A percentile compares a stretch with the other conserved stretches of the same genome.
Conservation (phyloP, 2,888 invertebrate species). For the Philhelius pedissequus region DNA sequence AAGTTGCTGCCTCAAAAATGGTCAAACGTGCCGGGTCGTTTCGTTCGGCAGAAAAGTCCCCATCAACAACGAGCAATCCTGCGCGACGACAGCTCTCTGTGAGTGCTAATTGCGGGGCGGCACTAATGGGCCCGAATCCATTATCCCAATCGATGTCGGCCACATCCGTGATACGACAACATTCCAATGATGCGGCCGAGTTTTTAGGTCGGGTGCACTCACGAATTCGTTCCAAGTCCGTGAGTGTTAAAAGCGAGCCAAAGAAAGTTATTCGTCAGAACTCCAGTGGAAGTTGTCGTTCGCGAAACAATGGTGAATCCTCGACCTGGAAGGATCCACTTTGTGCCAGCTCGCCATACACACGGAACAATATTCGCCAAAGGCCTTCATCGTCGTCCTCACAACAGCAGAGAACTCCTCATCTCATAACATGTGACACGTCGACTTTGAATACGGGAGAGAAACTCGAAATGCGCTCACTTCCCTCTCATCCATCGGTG, state of each 20-base stretch:
- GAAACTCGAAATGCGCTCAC: conserved; percentile 72
- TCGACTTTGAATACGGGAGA: conserved; percentile 73
- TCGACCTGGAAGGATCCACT: conserved; percentile 71
- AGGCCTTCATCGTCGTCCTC: conserved; percentile 40
- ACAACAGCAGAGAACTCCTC: conserved; percentile 68
- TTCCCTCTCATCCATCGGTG: conserved; percentile 74
- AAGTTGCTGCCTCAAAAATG: conserved; percentile 85
- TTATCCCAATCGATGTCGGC: conserved; percentile 80
- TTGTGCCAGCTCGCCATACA: conserved; percentile 71
- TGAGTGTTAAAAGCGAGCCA: conserved; percentile 75
- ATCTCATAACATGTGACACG: conserved; percentile 76
- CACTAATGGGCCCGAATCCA: conserved; percentile 74
- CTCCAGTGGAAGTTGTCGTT: conserved; percentile 61
- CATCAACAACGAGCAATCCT: conserved; percentile 58
- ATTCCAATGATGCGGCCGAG: conserved; percentile 74
- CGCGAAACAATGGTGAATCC: conserved; percentile 57
- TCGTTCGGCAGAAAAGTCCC: conserved; percentile 79
- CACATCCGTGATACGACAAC: conserved; percentile 78
- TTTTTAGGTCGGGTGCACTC: conserved; percentile 74
- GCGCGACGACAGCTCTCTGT: conserved; percentile 78
- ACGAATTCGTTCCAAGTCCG: conserved; percentile 79
- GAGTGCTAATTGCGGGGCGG: conserved; percentile 70
- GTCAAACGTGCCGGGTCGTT: conserved; percentile 85
- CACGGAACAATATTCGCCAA: conserved; percentile 65
- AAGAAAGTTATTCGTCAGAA: conserved; percentile 70